Base-by-base conservation (phyloP, 2,113 vertebrate genomes). In the Fukomys damarensis region DNA sequence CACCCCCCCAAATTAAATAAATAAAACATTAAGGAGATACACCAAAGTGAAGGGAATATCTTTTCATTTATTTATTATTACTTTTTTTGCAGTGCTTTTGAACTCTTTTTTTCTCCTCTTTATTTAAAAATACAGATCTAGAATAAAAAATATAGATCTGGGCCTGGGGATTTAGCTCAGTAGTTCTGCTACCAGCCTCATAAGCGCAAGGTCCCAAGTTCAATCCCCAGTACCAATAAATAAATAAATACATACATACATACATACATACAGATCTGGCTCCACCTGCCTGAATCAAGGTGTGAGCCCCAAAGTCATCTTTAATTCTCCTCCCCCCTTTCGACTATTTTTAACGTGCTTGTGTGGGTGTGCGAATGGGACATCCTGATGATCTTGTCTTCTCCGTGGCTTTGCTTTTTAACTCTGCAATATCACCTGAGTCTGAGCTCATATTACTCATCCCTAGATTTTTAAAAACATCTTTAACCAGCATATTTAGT, bases 241-340 rank as follows among this genome's bases (percentile, higher is more conserved):
- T n/a, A n/a, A n/a, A n/a, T n/a, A n/a, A n/a, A n/a, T n/a, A n/a
- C n/a, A n/a, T n/a, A n/a, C n/a, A n/a, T n/a, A n/a, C n/a, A n/a
- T n/a, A n/a, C n/a, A n/a, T n/a, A n/a, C n/a, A 66, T 95, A 65
- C 17, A 58, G 56, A 24, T 26, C 59, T 91, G 63, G 28, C 38
- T 85, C 1, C 26, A 52, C 7, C 5, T 65, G 59, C 35, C 32
- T 81, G 70, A 77, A 82, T 43, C 32, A 77, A 46, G 35, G 46
- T 88, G 49, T 74, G 26, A 85, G 38, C 93, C 11, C 41, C 7
- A 84, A 74, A 92, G 43, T 83, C 81, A 79, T 61, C 41, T 95
- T 76, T 46, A 58, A 38, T 61, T 56, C 26, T 72, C 10, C 43
- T 49, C 46, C 28, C 19, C 16, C 2, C 28, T 54, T 28, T 17